These are phyloP conservation scores for Pollicipes pollicipes DNA, from an alignment of 1,140 invertebrate genomes.

Conservation along the genomic window DNA sequence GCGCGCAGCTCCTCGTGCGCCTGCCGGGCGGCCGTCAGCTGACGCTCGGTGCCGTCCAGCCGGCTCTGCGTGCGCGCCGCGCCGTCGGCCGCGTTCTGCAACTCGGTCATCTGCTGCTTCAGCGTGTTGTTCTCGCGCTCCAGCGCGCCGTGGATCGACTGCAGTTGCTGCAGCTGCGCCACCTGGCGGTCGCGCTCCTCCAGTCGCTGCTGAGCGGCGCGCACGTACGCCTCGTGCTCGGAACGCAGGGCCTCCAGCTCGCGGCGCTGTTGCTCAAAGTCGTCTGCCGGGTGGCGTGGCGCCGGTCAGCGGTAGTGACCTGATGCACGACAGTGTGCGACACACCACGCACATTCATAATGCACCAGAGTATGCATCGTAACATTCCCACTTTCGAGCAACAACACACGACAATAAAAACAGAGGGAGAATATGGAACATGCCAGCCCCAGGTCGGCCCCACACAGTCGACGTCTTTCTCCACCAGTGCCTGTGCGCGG, in stretches of 20 bases:
- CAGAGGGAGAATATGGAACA: too few relatives aligned
- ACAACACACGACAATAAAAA: too few relatives aligned
- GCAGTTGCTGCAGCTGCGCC: neutral
- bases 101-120: neutral
- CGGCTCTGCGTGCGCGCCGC: neutral
- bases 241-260: neutral
- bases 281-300: too few relatives aligned
- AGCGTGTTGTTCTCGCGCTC: slow-evolving; percentile 5
- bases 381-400: too few relatives aligned
- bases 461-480: too few relatives aligned
- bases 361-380: too few relatives aligned
- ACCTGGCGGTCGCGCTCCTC: neutral
- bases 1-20: neutral
- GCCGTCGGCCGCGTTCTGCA: neutral
- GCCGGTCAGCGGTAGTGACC: too few relatives aligned
- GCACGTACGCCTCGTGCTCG: neutral
- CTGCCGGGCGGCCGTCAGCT: neutral
- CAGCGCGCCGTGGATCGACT: neutral
- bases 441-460: too few relatives aligned
- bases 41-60: neutral
- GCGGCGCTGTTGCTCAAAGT: neutral
- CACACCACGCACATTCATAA: too few relatives aligned
- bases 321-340: too few relatives aligned
- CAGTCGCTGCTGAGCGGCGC: neutral
- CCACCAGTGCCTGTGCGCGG: too few relatives aligned